Evolutionary conservation across 2,888 invertebrate genomes (phyloP).

Genomic region (Reticulitermes lucifugus): DNA sequence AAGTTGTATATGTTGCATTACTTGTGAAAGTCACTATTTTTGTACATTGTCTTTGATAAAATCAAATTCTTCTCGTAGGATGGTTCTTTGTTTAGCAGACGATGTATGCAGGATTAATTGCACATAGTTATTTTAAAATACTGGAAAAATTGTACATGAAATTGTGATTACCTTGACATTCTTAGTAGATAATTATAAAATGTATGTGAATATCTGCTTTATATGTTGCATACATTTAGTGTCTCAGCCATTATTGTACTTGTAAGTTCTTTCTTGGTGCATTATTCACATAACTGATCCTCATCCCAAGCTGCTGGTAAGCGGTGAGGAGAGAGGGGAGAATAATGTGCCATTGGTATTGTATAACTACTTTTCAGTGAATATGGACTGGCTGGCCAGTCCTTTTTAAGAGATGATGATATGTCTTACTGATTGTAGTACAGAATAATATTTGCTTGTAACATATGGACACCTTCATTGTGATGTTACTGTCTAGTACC

Average conservation of each 20-base stretch:
- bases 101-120: slow-evolving; percentile 22
- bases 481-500: slow-evolving; percentile 10
- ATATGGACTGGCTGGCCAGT: slow-evolving; percentile 17
- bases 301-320: slow-evolving; percentile 22
- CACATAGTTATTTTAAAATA: not conserved
- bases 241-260: slow-evolving; percentile 6
- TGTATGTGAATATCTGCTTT: not conserved
- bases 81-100: slow-evolving; percentile 37
- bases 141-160: not conserved
- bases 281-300: not conserved
- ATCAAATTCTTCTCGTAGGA: slow-evolving; percentile 5
- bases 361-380: not conserved
- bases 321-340: not conserved
- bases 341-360: not conserved
- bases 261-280: not conserved
- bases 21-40: slow-evolving; percentile 21
- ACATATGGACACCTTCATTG: slow-evolving; percentile 15
- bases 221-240: slow-evolving; percentile 27
- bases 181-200: slow-evolving; percentile 23
- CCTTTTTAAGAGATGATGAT: not conserved
- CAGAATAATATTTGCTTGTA: slow-evolving; percentile 14
- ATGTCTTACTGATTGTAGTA: slow-evolving; percentile 13
- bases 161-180: slow-evolving; percentile 30
- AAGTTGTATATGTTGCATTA: not conserved
- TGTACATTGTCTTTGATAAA: slow-evolving; percentile 26